Percentiles rank a stretch among this genome's conserved stretches.
These are phyloP conservation scores for Miniopterus natalensis DNA, from an alignment of 2,113 vertebrate genomes.

Conservation along the genomic window DNA sequence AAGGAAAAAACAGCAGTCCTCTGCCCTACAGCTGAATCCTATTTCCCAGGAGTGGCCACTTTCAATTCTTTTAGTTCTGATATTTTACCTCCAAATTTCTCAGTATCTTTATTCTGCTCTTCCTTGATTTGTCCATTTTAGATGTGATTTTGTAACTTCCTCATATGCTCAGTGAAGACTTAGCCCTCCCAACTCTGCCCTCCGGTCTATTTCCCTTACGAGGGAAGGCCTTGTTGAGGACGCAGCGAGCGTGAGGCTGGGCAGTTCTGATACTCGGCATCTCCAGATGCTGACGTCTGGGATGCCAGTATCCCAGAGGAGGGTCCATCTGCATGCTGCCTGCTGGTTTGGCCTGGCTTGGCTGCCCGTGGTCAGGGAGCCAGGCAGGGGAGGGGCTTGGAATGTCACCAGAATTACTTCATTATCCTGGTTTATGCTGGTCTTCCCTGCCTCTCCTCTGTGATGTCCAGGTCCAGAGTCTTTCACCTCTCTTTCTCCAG, in stretches of 20 bases:
- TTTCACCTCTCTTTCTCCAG: background rate
- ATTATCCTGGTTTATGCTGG: accelerated
- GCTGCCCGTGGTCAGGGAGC: background rate
- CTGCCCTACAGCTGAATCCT: background rate
- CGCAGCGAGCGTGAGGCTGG: too few species aligned
- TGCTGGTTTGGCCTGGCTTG: background rate
- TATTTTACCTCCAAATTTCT: background rate
- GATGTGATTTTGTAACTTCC: background rate
- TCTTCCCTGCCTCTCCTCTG: background rate
- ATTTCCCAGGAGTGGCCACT: background rate
- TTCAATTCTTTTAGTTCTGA: background rate
- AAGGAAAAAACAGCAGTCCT: background rate
- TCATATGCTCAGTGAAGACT: background rate
- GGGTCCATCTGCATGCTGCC: accelerated
- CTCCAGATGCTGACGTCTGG: background rate
- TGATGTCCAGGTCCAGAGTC: background rate
- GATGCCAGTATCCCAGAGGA: accelerated
- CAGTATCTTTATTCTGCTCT: background rate
- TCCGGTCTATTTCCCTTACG: background rate
- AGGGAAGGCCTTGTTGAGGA: background rate
- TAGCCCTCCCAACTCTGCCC: background rate
- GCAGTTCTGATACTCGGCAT: background rate
- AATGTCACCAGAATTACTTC: too few species aligned
- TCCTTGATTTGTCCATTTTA: background rate
- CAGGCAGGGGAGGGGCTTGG: background rate